A percentile compares a stretch with the other conserved stretches of the same genome.
These are phyloP conservation scores for Amblyteles armatorius DNA, from an alignment of 2,888 invertebrate species.

Conservation along the genomic window DNA sequence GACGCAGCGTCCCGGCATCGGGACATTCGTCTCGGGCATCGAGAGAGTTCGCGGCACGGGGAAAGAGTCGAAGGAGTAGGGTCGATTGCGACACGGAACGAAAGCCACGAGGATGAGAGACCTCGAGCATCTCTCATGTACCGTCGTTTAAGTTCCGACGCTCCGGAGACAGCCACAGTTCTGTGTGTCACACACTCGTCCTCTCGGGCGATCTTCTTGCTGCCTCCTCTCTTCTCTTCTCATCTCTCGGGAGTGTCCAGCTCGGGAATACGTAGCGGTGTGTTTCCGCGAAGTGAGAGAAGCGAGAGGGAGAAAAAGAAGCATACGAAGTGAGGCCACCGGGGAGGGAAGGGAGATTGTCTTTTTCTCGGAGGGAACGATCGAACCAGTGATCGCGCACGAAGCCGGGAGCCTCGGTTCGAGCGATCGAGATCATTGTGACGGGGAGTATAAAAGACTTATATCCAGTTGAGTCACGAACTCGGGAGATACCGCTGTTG, in stretches of 20 bases:
- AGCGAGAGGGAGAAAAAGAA: slow-evolving; percentile 37
- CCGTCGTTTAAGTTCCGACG: slow-evolving; percentile 15
- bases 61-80: slow-evolving; percentile 18
- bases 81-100: slow-evolving; percentile 16
- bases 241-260: slow-evolving; percentile 1
- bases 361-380: slow-evolving; percentile 32
- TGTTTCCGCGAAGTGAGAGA: slow-evolving; percentile 40
- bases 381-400: slow-evolving; percentile 45
- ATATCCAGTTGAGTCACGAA: slow-evolving; percentile 61
- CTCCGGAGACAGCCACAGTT: background rate
- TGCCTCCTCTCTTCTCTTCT: background rate
- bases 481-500: slow-evolving; percentile 27
- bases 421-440: slow-evolving; percentile 13
- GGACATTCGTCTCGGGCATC: slow-evolving; percentile 57
- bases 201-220: slow-evolving; percentile 5
- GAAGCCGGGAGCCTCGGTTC: background rate
- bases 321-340: slow-evolving; percentile 36
- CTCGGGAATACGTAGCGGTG: slow-evolving; percentile 9
- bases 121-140: background rate
- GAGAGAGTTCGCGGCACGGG: slow-evolving; percentile 6
- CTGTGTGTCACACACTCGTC: slow-evolving; percentile 16
- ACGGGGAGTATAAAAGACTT: slow-evolving; percentile 25
- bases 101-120: slow-evolving; percentile 9
- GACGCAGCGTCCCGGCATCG: slow-evolving; percentile 14
- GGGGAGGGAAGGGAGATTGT: background rate